These are phyloP conservation scores for Hirundichthys speculiger DNA, from an alignment of 2,113 vertebrate genomes.

Conservation along the genomic window DNA sequence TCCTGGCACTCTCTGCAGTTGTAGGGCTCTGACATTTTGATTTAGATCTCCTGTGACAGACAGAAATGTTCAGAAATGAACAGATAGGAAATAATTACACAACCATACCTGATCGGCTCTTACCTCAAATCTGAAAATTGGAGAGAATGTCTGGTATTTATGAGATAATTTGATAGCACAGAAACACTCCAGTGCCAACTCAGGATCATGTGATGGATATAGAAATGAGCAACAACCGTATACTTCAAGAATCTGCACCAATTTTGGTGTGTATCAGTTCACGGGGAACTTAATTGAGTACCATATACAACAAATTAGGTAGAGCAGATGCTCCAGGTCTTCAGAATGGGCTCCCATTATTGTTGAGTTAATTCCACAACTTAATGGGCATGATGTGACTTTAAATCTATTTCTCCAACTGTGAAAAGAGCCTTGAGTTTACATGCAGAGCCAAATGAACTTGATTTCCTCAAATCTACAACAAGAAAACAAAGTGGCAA, in stretches of 20 bases:
- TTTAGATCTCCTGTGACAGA: neutral
- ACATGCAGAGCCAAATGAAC: neutral
- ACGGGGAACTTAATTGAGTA: conserved; percentile 18
- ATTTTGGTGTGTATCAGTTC: neutral
- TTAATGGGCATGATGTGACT: conserved; percentile 28
- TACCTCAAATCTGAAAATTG: neutral
- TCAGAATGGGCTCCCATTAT: neutral
- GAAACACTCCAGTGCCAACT: too few relatives aligned
- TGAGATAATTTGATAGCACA: neutral
- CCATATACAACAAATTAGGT: conserved; percentile 30
- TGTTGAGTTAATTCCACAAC: conserved; percentile 2
- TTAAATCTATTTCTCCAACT: conserved; percentile 25
- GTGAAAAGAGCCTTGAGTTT: too few relatives aligned
- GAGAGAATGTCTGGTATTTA: neutral
- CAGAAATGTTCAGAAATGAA: neutral
- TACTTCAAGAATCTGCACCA: neutral
- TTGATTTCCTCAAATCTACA: neutral
- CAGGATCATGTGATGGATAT: too few relatives aligned
- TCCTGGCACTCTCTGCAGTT: conserved; percentile 91
- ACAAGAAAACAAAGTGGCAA: neutral
- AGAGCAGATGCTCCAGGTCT: conserved; percentile 23
- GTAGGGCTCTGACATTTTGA: conserved; percentile 88
- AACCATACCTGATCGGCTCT: neutral
- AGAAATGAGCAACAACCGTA: too few relatives aligned
- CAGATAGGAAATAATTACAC: neutral